Evolutionary conservation across 1,140 invertebrate genomes (phyloP), one percentile per base, ranked within the genome.

Genomic region (Cyphomyrmex costatus): DNA sequence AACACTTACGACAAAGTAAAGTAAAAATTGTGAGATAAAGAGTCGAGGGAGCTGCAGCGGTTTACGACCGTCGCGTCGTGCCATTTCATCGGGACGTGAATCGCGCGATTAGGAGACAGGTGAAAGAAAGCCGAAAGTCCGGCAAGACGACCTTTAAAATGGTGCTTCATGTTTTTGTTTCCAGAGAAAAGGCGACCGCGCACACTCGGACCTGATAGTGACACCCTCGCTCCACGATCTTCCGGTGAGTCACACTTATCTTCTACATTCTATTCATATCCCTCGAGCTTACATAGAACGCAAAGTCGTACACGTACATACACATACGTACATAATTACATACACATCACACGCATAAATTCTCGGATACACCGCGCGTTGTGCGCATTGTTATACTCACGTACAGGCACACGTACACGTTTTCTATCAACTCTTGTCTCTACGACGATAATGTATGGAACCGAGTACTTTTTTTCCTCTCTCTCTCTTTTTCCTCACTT

Each of bases 221-320:
- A 93, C 94, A 33, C 94, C 94, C 14, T 95, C 94, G 36, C 89
- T 95, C 74, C 94, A 95, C 83, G 94, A 95, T 89, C 92, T 94
- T 91, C 93, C 93, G 93, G 95, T 95, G 92, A 95, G 95, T 93
- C 21, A 66, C 82, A 66, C 83, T 46, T 21, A 63, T 46, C 58
- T 56, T 51, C 56, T 8, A 77, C 58, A 63, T 53, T 85, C 73
- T 65, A 78, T 65, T 83, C 58, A 84, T 63, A 76, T 77, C 42
- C 68, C 36, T 12, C 74, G 30, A 66, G 74, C 74, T 65, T 85
- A 79, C 51, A 60, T 33, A 73, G 14, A 36, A 74, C 53, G 65
- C 53, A 85, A 42, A 85, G n/a, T 30, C 27, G 36, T 46, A 68
- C 46, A 68, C 12, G 3, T 21, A 65, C 60, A 33, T n/a, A 36